Percentiles rank a stretch among this genome's conserved stretches.
These are phyloP conservation scores for Nyleta sp. DNA, from an alignment of 2,888 invertebrate species.

Conservation along the genomic window DNA sequence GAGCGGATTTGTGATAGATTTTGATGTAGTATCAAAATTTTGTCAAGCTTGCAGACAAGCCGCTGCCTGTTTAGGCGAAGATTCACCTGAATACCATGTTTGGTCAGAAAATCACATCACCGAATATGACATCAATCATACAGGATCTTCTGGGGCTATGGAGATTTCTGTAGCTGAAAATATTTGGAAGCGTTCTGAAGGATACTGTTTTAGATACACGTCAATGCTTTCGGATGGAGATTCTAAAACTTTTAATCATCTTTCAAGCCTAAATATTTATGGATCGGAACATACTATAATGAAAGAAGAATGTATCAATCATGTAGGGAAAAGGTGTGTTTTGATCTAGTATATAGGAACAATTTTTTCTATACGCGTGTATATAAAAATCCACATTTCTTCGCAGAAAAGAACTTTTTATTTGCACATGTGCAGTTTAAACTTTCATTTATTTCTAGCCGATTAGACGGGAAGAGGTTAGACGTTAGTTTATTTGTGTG, in stretches of 20 bases:
- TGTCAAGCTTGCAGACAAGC: constrained; percentile 40
- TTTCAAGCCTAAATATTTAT: too few species aligned
- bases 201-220: constrained; percentile 46
- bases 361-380: too few species aligned
- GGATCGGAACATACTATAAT: too few species aligned
- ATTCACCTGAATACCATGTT: constrained; percentile 49
- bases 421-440: too few species aligned
- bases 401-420: too few species aligned
- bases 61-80: constrained; percentile 2
- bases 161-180: constrained; percentile 49
- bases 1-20: constrained; percentile 62
- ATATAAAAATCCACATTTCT: too few species aligned
- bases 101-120: constrained; percentile 65
- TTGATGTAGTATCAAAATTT: constrained; percentile 56
- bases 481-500: too few species aligned
- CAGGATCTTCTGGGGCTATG: constrained; percentile 52
- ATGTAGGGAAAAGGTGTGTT: too few species aligned
- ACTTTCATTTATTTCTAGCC: too few species aligned
- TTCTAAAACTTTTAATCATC: constrained; percentile 2
- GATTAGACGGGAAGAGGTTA: too few species aligned
- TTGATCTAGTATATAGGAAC: too few species aligned
- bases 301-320: too few species aligned
- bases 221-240: constrained; percentile 55
- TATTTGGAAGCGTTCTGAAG: constrained; percentile 53
- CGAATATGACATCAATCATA: constrained; percentile 26